phyloP scores from a whole-genome alignment of 2,113 vertebrate species.

The Seriola quinqueradiata region DNA sequence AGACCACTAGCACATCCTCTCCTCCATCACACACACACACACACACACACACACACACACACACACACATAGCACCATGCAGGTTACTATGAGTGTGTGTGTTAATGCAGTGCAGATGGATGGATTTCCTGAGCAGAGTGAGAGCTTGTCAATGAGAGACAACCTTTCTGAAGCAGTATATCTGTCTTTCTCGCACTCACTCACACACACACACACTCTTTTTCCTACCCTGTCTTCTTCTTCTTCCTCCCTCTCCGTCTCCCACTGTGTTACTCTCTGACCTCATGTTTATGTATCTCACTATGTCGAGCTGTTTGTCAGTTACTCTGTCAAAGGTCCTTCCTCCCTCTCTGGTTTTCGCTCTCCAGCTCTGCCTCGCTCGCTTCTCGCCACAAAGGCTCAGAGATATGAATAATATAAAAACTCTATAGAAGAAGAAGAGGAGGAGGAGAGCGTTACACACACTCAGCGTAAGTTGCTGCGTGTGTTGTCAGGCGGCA shows the following conservation, averaged over 20 bases:
- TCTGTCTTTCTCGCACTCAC: conserved; percentile 28
- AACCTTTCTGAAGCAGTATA: conserved; percentile 62
- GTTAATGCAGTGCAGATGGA: conserved; percentile 44
- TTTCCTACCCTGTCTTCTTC: conserved; percentile 23
- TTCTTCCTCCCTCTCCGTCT: conserved; percentile 33
- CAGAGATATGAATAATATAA: conserved; percentile 46
- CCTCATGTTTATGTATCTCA: conserved; percentile 78
- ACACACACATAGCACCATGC: not conserved
- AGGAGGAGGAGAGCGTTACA: not conserved
- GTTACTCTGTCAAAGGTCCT: conserved; percentile 58
- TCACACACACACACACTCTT: not conserved
- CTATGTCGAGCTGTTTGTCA: conserved; percentile 48
- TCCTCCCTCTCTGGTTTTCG: conserved; percentile 26
- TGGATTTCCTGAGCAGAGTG: conserved; percentile 67
- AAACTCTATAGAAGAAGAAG: not conserved
- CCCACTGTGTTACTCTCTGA: conserved; percentile 58
- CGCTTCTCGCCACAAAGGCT: conserved; percentile 9
- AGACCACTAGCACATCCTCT: conserved; percentile 25
- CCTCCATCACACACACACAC: conserved; percentile 28
- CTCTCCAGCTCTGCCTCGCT: conserved; percentile 20
- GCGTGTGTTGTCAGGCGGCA: not conserved
- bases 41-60: conserved; percentile 1
- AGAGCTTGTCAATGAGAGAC: conserved; percentile 69
- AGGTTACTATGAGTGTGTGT: conserved; percentile 25
- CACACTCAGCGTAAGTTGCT: conserved; percentile 4